Base-by-base conservation (phyloP, 1,140 invertebrate species). In the Orchestia grillus region DNA sequence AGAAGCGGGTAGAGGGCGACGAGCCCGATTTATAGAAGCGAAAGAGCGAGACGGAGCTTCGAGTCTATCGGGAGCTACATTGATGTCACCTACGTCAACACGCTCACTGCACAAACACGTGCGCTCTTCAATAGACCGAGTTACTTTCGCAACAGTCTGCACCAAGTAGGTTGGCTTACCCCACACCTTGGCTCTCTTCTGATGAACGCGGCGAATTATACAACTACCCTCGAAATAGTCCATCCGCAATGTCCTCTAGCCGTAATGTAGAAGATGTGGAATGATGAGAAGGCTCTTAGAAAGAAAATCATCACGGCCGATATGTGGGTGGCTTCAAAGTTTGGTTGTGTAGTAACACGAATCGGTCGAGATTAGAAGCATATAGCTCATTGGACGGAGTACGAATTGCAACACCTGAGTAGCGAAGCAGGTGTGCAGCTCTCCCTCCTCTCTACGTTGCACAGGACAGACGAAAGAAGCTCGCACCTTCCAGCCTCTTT, bases 41-140 rank as follows among this genome's bases (percentile, higher is more conserved):
- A 77, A 77, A 23, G 62, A 77, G 62, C 28, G 62, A 77, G 62
- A 77, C 36, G 62, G 62, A 77, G 62, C 62, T 77, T 77, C 36
- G 62, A 77, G 62, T 77, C 62, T 77, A 77, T 77, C 62, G 62
- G 15, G 62, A 77, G 62, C 62, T 77, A 77, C 62, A 77, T 77
- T 77, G 62, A 77, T 77, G 62, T 77, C 62, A 77, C 62, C 62
- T 77, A 77, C 62, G 62, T 77, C 62, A 77, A 77, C 62, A 77
- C 62, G 36, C 62, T 77, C 62, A 77, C 62, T 77, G 62, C 62
- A 77, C 62, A 77, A 77, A 77, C 62, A 77, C 36, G 28, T 77
- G 62, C 62, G 62, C 62, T 77, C 62, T 77, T 77, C 62, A 77
- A 28, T 77, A 77, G 11, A 15, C 62, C 36, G 62, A 36, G 62